phyloP scores from a whole-genome alignment of 1,140 invertebrate genomes.

The Pseudomyrmex sp. region DNA sequence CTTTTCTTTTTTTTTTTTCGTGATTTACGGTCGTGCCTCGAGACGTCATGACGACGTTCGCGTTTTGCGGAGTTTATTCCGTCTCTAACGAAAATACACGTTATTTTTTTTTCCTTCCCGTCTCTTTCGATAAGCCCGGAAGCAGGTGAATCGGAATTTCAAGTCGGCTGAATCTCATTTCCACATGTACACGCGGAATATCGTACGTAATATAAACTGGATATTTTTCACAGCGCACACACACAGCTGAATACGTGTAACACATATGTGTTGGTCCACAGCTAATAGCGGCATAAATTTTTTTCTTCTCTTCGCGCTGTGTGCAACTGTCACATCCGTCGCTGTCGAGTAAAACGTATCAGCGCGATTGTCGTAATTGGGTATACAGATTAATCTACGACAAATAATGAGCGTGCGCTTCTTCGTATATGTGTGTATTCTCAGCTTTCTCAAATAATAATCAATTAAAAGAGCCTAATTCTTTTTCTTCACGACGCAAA shows the following conservation, averaged over 20 bases:
- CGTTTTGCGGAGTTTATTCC: conserved; percentile 56
- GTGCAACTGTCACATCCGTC: background rate
- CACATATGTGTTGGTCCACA: too few relatives aligned
- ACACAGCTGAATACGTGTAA: background rate
- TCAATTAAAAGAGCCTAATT: background rate
- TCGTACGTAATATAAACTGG: background rate
- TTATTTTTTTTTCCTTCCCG: background rate
- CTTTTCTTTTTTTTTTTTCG: conserved; percentile 26
- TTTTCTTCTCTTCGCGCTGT: background rate
- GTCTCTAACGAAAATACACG: conserved; percentile 23
- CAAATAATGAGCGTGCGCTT: background rate
- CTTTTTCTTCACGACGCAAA: background rate
- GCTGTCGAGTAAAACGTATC: background rate
- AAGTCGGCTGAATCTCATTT: background rate
- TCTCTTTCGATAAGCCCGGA: background rate
- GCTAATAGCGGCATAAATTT: too few relatives aligned
- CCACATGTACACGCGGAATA: conserved; percentile 1
- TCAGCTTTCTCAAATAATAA: background rate
- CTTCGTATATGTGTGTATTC: background rate
- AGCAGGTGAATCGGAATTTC: conserved; percentile 31
- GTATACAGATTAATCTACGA: background rate
- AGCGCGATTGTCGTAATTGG: background rate
- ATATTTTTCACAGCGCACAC: background rate
- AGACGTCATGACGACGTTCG: background rate
- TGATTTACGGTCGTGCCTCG: conserved; percentile 58